These are phyloP conservation scores for Eospalax fontanierii DNA, from an alignment of 2,797 vertebrate species.

Conservation along the genomic window DNA sequence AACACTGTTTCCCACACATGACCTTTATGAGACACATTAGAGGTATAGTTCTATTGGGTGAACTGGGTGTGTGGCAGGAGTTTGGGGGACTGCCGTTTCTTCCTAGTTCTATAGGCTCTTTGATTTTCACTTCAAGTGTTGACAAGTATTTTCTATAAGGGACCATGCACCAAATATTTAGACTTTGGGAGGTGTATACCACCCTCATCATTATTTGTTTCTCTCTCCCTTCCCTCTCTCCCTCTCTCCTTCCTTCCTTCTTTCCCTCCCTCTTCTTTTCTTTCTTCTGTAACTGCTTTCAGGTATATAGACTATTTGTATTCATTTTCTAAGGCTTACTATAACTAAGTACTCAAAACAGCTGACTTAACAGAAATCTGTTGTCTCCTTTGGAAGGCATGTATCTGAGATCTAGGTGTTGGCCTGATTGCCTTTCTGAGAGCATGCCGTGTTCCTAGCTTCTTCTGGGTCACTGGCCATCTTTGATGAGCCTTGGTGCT, in stretches of 20 bases:
- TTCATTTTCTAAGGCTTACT: background rate
- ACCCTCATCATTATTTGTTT: background rate
- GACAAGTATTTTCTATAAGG: slow-evolving; percentile 48
- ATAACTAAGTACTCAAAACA: background rate
- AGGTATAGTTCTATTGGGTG: background rate
- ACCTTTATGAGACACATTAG: too few relatives aligned
- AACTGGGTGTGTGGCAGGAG: background rate
- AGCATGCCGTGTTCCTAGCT: too few relatives aligned
- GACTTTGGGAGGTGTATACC: background rate
- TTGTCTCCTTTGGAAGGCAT: background rate
- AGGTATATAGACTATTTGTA: background rate
- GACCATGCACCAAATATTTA: background rate
- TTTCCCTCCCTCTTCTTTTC: background rate
- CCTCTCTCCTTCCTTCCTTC: background rate
- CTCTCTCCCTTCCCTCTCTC: background rate
- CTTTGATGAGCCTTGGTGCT: background rate
- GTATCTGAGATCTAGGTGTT: background rate
- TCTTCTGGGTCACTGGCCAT: background rate
- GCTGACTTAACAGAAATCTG: background rate
- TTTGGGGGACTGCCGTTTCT: background rate
- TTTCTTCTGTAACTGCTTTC: background rate
- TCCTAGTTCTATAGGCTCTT: background rate
- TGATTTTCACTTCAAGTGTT: background rate
- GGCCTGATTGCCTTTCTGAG: background rate
- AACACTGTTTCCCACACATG: background rate